phyloP scores from a whole-genome alignment of 1,140 invertebrate genomes.

The Diorhabda carinulata region DNA sequence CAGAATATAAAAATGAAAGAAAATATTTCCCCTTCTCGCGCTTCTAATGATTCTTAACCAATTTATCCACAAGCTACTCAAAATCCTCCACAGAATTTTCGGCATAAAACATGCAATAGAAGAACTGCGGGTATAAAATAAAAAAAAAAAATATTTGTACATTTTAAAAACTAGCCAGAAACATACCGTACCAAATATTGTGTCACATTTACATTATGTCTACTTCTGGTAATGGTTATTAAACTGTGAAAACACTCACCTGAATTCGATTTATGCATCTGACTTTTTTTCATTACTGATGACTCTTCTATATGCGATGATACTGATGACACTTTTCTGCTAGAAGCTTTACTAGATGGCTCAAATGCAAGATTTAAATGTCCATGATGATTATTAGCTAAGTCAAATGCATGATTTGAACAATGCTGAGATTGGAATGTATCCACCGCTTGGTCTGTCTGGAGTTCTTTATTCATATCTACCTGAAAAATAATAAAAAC shows the following conservation, averaged over 20 bases:
- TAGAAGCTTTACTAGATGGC: neutral
- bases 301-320: neutral
- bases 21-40: too few relatives aligned
- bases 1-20: slow-evolving; percentile 78
- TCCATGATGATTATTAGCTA: neutral
- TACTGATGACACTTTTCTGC: neutral
- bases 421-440: neutral
- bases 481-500: neutral
- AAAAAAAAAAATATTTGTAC: too few relatives aligned
- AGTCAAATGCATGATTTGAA: neutral
- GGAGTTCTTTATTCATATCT: neutral
- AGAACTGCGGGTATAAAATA: too few relatives aligned
- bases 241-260: neutral
- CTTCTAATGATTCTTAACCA: too few relatives aligned
- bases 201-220: too few relatives aligned
- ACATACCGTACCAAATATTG: too few relatives aligned
- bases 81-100: too few relatives aligned
- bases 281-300: neutral
- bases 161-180: too few relatives aligned
- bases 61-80: too few relatives aligned
- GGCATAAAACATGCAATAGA: too few relatives aligned
- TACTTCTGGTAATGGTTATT: too few relatives aligned
- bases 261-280: neutral
- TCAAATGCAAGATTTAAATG: neutral
- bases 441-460: neutral